These are phyloP conservation scores for Drosophila insularis DNA, from an alignment of 1,140 invertebrate species.

Conservation along the genomic window DNA sequence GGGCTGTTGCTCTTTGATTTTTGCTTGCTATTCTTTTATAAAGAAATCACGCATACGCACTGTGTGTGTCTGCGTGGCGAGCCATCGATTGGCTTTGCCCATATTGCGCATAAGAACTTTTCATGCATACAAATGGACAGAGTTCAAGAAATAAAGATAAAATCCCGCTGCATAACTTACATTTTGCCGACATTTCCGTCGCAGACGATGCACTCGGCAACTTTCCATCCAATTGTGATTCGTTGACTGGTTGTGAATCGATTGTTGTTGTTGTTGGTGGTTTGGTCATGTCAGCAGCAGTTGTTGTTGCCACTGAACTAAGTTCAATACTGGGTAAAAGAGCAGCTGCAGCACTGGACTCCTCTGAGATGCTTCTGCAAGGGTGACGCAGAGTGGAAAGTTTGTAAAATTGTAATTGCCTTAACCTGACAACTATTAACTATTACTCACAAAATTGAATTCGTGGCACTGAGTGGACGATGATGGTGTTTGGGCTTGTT, in stretches of 20 bases:
- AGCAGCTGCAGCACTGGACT: constrained; percentile 47
- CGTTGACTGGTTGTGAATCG: constrained; percentile 20
- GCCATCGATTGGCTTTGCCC: constrained; percentile 43
- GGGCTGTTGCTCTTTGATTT: background rate
- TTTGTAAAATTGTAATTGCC: background rate
- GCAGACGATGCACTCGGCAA: constrained; percentile 5
- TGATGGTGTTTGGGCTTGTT: constrained; percentile 68
- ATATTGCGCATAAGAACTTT: constrained; percentile 31
- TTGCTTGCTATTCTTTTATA: constrained; percentile 17
- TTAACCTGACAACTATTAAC: background rate
- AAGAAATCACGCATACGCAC: constrained; percentile 47
- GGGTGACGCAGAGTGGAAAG: background rate
- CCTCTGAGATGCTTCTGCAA: constrained; percentile 72
- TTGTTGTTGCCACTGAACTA: constrained; percentile 37
- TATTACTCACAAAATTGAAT: constrained; percentile 69
- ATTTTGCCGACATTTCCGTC: constrained; percentile 27
- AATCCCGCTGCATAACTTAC: constrained; percentile 25
- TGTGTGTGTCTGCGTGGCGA: constrained; percentile 37
- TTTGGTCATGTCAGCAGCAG: constrained; percentile 39
- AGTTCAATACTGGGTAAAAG: constrained; percentile 58
- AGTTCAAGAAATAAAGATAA: constrained; percentile 5
- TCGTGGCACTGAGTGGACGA: constrained; percentile 66
- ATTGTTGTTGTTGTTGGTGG: background rate
- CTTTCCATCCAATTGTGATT: constrained; percentile 14
- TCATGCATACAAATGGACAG: constrained; percentile 46